phyloP scores from a whole-genome alignment of 2,113 vertebrate genomes.

The Ictidomys tridecemlineatus region DNA sequence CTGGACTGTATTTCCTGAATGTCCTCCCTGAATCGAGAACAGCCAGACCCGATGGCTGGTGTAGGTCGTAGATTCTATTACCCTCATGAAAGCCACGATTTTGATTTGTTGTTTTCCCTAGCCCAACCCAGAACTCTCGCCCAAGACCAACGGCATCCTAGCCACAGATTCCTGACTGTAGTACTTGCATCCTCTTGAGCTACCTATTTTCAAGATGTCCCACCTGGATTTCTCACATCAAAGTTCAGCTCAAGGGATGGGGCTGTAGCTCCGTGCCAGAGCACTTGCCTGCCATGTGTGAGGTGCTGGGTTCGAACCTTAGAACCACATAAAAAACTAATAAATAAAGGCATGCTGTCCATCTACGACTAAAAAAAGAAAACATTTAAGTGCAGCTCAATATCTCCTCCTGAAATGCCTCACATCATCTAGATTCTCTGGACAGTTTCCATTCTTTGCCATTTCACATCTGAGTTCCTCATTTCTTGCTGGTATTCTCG shows the following conservation, averaged over 20 bases:
- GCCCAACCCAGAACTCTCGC: neutral
- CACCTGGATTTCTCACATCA: neutral
- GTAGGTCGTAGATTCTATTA: neutral
- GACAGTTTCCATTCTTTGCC: neutral
- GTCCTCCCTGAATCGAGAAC: neutral
- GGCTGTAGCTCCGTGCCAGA: no score
- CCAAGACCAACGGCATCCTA: neutral
- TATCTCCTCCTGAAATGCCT: no score
- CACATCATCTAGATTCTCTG: no score
- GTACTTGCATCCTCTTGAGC: neutral
- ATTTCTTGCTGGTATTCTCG: neutral
- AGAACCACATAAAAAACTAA: no score
- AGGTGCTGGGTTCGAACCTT: no score
- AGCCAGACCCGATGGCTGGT: neutral
- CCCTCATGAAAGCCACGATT: neutral
- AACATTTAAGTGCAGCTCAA: no score
- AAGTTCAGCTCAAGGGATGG: neutral
- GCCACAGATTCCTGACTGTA: neutral
- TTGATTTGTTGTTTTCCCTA: neutral
- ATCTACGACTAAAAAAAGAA: no score
- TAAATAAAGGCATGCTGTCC: no score
- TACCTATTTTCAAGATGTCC: neutral
- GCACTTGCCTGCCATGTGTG: no score
- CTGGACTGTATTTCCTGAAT: neutral
- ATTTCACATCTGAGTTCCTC: neutral